Conservation (phyloP, 30 jellyfish, hydroid and myxozoan genomes). For the Aurelia sp. region DNA sequence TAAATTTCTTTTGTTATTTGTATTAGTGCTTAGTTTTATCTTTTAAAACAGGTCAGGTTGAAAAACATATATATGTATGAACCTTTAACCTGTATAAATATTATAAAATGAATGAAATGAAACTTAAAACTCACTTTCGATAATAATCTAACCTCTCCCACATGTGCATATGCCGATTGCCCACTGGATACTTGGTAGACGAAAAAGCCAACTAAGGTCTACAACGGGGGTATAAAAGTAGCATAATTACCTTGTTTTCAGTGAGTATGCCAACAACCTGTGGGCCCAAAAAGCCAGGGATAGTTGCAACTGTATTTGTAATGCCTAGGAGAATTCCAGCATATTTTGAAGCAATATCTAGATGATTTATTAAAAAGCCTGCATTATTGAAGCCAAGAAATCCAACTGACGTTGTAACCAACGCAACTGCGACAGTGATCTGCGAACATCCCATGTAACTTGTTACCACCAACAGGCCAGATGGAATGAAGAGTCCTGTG, state of each 20-base stretch:
- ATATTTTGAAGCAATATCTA: constrained; percentile 68
- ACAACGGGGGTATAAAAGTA: too few relatives aligned
- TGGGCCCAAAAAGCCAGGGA: constrained; percentile 74
- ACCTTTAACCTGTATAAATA: too few relatives aligned
- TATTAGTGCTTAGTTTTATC: too few relatives aligned
- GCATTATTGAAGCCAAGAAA: constrained; percentile 42
- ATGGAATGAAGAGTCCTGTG: constrained; percentile 47
- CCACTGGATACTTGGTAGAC: too few relatives aligned
- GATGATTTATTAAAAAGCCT: constrained; percentile 64
- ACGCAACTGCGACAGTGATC: constrained; percentile 48
- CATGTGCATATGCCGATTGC: too few relatives aligned
- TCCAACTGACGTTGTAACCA: constrained; percentile 49
- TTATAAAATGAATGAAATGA: too few relatives aligned
- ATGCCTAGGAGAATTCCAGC: constrained; percentile 75
- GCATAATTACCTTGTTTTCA: constrained; percentile 56
- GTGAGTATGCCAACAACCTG: constrained; percentile 75
- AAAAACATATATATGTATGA: too few relatives aligned
- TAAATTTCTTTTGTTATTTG: too few relatives aligned
- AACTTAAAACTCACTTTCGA: too few relatives aligned
- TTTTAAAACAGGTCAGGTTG: too few relatives aligned
- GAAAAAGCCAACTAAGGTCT: too few relatives aligned
- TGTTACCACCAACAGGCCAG: constrained; percentile 24
- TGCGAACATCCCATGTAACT: constrained; percentile 70
- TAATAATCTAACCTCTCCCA: too few relatives aligned
- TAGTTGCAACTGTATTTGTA: constrained; percentile 68